Conservation (phyloP, 2,888 invertebrate genomes). For the Ariolimax columbianus region DNA sequence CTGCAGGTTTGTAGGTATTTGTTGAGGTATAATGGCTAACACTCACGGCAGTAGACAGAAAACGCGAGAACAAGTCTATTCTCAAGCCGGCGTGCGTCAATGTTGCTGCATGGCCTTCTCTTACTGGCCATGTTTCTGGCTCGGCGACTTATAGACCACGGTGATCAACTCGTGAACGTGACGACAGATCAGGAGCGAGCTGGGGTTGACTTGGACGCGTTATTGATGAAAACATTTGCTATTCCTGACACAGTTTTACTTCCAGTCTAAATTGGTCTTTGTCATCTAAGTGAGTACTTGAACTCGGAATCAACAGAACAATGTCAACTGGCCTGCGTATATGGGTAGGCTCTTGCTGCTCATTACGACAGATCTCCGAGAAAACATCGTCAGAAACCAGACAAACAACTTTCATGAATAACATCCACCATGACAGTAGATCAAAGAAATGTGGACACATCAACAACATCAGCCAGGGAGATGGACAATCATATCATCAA, state of each 20-base stretch:
- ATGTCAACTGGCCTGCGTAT: not conserved
- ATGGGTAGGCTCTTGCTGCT: not conserved
- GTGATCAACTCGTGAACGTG: not conserved
- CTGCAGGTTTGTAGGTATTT: not conserved
- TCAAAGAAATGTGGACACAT: too few species aligned
- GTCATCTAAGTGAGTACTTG: not conserved
- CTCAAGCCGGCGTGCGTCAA: slow-evolving; percentile 1
- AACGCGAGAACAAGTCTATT: not conserved
- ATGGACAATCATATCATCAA: too few species aligned
- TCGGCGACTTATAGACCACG: not conserved
- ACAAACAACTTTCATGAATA: not conserved
- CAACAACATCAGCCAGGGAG: too few species aligned
- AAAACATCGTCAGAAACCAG: not conserved
- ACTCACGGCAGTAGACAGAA: not conserved
- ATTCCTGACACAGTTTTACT: not conserved
- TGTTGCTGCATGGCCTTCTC: not conserved
- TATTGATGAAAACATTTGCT: not conserved
- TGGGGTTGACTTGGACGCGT: not conserved
- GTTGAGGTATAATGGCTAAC: not conserved
- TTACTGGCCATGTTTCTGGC: not conserved
- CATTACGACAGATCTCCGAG: not conserved
- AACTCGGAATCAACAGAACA: not conserved
- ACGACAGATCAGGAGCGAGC: not conserved
- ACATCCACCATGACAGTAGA: too few species aligned
- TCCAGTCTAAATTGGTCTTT: not conserved